Evolutionary conservation across 1,140 invertebrate genomes (phyloP).

Genomic region (Lordiphosa clarofinis): DNA sequence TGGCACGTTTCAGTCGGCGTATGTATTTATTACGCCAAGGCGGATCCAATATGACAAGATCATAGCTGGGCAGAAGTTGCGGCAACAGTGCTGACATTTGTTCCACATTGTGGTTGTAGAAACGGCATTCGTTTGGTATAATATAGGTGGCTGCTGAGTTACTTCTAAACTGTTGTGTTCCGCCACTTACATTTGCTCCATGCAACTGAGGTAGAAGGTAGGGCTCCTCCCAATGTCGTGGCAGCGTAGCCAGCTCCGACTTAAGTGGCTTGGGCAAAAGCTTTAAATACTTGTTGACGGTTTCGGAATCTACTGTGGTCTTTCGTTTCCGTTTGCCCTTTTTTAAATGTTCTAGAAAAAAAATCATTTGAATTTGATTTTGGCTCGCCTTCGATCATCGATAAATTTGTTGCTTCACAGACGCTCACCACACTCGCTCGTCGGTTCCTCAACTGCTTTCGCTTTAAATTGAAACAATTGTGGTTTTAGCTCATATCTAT

Average conservation of each 20-base stretch:
- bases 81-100: conserved; percentile 38
- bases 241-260: not conserved
- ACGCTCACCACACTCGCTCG: no score
- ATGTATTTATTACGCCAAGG: conserved; percentile 97
- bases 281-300: conserved; percentile 22
- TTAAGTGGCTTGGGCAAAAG: conserved; percentile 12
- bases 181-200: conserved; percentile 49
- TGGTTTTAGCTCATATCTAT: conserved; percentile 27
- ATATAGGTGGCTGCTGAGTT: conserved; percentile 23
- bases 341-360: conserved; percentile 7
- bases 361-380: not conserved
- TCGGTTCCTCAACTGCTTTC: not conserved
- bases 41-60: conserved; percentile 93
- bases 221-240: conserved; percentile 54
- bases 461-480: conserved; percentile 49
- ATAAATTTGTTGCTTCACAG: no score
- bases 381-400: not conserved
- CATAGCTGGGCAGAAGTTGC: conserved; percentile 82
- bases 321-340: conserved; percentile 43
- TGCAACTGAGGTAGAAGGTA: conserved; percentile 58
- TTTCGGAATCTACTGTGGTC: conserved; percentile 1
- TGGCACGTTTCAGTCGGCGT: conserved; percentile 86
- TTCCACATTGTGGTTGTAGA: conserved; percentile 66
- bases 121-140: conserved; percentile 52
- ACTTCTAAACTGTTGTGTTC: conserved; percentile 33